These are phyloP conservation scores for Drosophila azteca DNA, from an alignment of 1,140 invertebrate genomes.

Conservation along the genomic window DNA sequence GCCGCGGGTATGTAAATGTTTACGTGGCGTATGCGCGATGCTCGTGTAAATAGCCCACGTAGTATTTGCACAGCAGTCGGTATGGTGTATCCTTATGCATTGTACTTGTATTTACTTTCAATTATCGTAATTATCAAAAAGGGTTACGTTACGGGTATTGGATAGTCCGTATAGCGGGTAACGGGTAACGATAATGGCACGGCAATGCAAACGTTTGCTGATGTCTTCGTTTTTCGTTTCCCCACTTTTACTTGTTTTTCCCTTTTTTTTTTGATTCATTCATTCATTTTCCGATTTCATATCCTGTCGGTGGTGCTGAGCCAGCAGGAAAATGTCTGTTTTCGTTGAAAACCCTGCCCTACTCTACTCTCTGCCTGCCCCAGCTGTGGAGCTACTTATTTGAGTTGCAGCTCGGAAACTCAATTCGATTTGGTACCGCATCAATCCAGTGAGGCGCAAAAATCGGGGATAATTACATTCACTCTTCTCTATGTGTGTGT, in stretches of 20 bases:
- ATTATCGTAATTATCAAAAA: conserved; percentile 81
- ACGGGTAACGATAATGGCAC: conserved; percentile 44
- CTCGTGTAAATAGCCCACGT: conserved; percentile 63
- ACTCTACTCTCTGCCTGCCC: conserved; percentile 19
- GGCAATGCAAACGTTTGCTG: conserved; percentile 76
- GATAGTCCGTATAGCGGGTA: not conserved
- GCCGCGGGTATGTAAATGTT: conserved; percentile 59
- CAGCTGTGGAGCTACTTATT: conserved; percentile 48
- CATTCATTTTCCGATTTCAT: conserved; percentile 49
- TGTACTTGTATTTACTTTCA: conserved; percentile 78
- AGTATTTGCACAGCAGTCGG: conserved; percentile 51
- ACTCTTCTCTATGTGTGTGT: not conserved
- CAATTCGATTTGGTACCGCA: conserved; percentile 41
- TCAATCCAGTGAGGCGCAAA: conserved; percentile 35
- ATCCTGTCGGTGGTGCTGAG: conserved; percentile 53
- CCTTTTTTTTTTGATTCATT: conserved; percentile 2
- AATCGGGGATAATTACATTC: conserved; percentile 63
- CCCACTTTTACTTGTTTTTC: conserved; percentile 5
- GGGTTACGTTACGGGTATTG: conserved; percentile 44
- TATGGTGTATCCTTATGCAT: conserved; percentile 61
- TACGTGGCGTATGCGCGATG: conserved; percentile 71
- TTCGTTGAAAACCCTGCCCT: too few species aligned
- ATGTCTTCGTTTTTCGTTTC: conserved; percentile 72
- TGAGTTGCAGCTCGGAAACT: conserved; percentile 10
- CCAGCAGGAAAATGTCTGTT: conserved; percentile 40